These are phyloP conservation scores for Ophion ellenae DNA, from an alignment of 2,888 invertebrate genomes.

Conservation along the genomic window DNA sequence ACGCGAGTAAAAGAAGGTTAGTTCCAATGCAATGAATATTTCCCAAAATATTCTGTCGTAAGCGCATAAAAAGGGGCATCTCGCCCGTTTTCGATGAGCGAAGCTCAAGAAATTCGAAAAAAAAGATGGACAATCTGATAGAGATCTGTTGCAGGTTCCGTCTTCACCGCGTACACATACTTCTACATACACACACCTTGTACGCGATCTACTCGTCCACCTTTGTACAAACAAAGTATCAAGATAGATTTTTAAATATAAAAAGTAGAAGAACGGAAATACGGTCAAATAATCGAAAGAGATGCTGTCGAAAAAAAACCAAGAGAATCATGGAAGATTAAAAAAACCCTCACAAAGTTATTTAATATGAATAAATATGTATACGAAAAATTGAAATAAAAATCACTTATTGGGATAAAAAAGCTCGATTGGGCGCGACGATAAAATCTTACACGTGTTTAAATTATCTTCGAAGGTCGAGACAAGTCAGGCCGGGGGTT, in stretches of 20 bases:
- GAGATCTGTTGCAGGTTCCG: constrained; percentile 65
- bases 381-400: constrained; percentile 11
- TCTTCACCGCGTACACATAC: constrained; percentile 64
- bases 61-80: constrained; percentile 7
- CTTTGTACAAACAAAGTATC: constrained; percentile 56
- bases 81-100: constrained; percentile 14
- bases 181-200: constrained; percentile 60
- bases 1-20: neutral
- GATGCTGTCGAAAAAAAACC: constrained; percentile 30
- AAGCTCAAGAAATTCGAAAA: constrained; percentile 5
- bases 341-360: neutral
- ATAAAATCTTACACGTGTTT: constrained; percentile 65
- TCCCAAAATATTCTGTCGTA: neutral
- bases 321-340: neutral
- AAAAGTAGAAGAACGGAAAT: constrained; percentile 23
- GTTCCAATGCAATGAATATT: too few species aligned
- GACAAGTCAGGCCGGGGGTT: constrained; percentile 65
- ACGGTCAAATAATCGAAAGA: constrained; percentile 7
- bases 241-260: constrained; percentile 38
- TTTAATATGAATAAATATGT: neutral
- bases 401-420: constrained; percentile 44
- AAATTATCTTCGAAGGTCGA: constrained; percentile 68
- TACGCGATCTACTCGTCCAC: constrained; percentile 48
- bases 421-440: constrained; percentile 14
- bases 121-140: constrained; percentile 51